A percentile compares a stretch with the other conserved stretches of the same genome.
These are phyloP conservation scores for Neotragus moschatus DNA, from an alignment of 2,113 vertebrate species.

Conservation along the genomic window DNA sequence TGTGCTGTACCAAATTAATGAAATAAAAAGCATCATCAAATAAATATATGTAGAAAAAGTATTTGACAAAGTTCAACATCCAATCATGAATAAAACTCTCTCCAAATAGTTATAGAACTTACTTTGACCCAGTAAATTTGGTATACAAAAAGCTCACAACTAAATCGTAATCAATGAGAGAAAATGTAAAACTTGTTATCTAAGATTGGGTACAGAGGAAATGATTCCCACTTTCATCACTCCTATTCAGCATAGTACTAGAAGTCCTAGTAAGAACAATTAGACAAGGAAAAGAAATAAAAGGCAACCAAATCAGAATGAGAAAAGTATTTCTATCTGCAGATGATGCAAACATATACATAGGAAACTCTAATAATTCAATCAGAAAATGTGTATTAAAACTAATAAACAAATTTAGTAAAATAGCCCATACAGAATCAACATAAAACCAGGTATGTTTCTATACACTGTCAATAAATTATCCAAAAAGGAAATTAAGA, in stretches of 20 bases:
- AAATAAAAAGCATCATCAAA: background rate
- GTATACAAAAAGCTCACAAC: background rate
- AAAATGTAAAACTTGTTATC: background rate
- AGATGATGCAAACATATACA: background rate
- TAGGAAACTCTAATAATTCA: background rate
- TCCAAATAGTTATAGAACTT: background rate
- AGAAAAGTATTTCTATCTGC: background rate
- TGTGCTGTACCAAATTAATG: background rate
- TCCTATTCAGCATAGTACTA: background rate
- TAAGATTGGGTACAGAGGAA: background rate
- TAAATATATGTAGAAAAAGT: background rate
- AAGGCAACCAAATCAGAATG: background rate
- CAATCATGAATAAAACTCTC: background rate
- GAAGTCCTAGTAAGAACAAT: background rate
- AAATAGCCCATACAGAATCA: background rate
- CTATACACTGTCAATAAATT: background rate
- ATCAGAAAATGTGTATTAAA: background rate
- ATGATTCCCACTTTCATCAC: background rate
- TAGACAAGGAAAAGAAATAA: background rate
- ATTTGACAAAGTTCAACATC: background rate
- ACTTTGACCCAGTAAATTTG: background rate
- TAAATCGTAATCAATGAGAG: background rate
- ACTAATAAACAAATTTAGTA: background rate
- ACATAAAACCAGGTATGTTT: background rate
- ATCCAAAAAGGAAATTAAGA: background rate